Base-by-base conservation (phyloP, 2,888 invertebrate genomes). In the Craniophora ligustri region DNA sequence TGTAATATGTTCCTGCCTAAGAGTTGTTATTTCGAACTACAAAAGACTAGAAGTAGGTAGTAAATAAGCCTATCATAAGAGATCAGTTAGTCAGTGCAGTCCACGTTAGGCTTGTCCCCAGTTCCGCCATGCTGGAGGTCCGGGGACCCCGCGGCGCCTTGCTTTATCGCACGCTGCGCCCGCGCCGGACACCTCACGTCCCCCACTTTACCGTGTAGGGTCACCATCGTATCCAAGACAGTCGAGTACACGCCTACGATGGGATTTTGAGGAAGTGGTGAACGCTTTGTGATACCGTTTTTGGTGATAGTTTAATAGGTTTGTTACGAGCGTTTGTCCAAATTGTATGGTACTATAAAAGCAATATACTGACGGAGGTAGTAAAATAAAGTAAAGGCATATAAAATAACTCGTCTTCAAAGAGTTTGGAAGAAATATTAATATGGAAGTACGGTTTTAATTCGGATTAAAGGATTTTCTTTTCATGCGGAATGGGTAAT, bases 101-200 rank as follows among this genome's bases (percentile, higher is more conserved):
- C 91, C 89, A 81, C 56, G 55, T 21, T 68, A 75, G 14, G 35
- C 50, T 50, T 4, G 19, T 51, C 68, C 47, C 35, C 57, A 63
- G 75, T 70, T 70, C 72, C 69, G 71, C 85, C 85, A 77, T 85
- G 90, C 79, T 87, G 92, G 89, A 80, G 92, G 92, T 88, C 91
- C 77, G 84, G 85, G 79, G 86, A 72, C 88, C 92, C 92, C 92
- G 92, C 88, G 91, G 92, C 89, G 92, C 87, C 80, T 83, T 89
- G 92, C 88, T 92, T 91, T 91, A 92, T 92, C 90, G 90, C 92
- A 88, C 86, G 91, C 91, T 87, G 91, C 86, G 91, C 89, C 75
- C 82, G 85, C 87, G 85, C 79, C 85, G 87, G 86, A 87, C 91
- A 89, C 88, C 89, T 87, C 88, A 76, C 85, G 76, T 78, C 78